Percentiles rank a stretch among this genome's conserved stretches.
Conservation (phyloP, 1,140 invertebrate species). For the Stenopsyche tienmushanensis region DNA sequence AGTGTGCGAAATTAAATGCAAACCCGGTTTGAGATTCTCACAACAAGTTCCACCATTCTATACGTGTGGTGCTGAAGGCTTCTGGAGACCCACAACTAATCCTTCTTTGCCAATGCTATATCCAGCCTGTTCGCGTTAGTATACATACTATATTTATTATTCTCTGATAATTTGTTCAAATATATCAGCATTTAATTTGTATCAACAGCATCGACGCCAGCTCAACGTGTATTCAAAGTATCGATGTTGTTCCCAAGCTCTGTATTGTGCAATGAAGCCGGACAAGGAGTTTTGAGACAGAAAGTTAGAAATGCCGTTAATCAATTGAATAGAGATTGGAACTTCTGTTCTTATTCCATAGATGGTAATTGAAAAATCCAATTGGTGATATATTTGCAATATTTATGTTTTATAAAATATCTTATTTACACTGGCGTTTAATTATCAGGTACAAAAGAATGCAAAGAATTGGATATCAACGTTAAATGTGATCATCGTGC, state of each 20-base stretch:
- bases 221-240: conserved; percentile 89
- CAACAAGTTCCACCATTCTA: conserved; percentile 92
- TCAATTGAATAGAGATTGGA: conserved; percentile 88
- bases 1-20: conserved; percentile 87
- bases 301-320: conserved; percentile 86
- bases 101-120: conserved; percentile 79
- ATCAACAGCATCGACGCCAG: conserved; percentile 71
- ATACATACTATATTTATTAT: conserved; percentile 8
- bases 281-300: conserved; percentile 85
- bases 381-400: conserved; percentile 6
- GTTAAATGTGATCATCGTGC: conserved; percentile 83
- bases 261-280: conserved; percentile 90
- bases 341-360: conserved; percentile 87
- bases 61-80: conserved; percentile 94
- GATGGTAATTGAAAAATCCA: conserved; percentile 60
- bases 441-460: conserved; percentile 62
- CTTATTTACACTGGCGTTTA: not conserved
- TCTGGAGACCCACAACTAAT: conserved; percentile 86
- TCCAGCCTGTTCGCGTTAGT: conserved; percentile 85
- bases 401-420: not conserved
- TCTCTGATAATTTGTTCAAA: not conserved
- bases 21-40: conserved; percentile 83
- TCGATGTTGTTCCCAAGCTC: conserved; percentile 92
- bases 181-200: conserved; percentile 3
- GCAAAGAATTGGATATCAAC: conserved; percentile 84